Conservation (phyloP, 2,888 invertebrate genomes). For the Osmoderma eremita region DNA sequence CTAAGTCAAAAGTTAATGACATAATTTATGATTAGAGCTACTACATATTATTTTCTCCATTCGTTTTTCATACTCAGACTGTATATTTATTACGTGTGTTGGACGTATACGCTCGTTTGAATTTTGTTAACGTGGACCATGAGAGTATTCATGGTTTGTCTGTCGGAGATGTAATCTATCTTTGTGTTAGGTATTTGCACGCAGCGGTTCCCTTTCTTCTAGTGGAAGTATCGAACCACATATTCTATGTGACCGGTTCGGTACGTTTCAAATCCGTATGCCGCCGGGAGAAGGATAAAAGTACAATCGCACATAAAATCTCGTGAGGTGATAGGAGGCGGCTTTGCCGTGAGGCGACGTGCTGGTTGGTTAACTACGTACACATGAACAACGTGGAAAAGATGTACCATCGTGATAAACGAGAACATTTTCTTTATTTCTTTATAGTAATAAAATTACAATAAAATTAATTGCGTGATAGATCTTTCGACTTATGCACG, state of each 20-base stretch:
- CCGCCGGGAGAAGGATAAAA: slow-evolving; percentile 2
- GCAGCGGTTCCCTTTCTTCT: slow-evolving; percentile 13
- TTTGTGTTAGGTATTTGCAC: slow-evolving; percentile 24
- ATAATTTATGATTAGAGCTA: no score
- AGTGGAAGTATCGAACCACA: not conserved
- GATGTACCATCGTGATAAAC: no score
- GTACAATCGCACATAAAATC: slow-evolving; percentile 16
- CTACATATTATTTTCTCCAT: no score
- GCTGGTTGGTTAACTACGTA: no score
- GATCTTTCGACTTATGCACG: no score
- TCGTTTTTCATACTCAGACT: no score
- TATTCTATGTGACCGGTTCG: not conserved
- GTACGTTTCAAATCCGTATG: slow-evolving; percentile 7
- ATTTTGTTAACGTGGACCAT: slow-evolving; percentile 9
- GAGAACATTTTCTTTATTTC: no score
- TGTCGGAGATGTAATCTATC: slow-evolving; percentile 28
- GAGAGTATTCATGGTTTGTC: slow-evolving; percentile 32
- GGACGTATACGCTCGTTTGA: slow-evolving; percentile 1
- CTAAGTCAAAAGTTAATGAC: no score
- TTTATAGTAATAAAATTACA: no score
- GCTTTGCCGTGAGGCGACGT: no score
- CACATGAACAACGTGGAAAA: no score
- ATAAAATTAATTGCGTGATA: no score
- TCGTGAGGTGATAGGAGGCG: not conserved
- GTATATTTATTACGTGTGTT: slow-evolving; percentile 1